A percentile compares a stretch with the other conserved stretches of the same genome.
phyloP scores from a whole-genome alignment of 30 jellyfish, hydroid and myxozoan species.

The Aurelia sp. region DNA sequence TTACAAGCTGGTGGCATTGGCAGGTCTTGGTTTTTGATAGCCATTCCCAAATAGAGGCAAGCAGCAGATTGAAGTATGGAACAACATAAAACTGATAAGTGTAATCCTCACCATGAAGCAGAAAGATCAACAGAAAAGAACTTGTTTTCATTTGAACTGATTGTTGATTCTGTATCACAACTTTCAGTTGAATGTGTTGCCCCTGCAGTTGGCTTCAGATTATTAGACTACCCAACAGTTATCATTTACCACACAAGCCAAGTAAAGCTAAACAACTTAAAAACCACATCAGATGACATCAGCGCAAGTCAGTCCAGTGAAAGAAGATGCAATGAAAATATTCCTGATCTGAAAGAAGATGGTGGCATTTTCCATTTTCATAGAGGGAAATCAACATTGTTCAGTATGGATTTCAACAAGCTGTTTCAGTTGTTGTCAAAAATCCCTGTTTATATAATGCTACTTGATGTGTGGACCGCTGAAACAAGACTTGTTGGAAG shows the following conservation, averaged over 20 bases:
- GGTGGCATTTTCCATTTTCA: conserved; percentile 19
- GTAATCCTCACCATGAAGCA: too few relatives aligned
- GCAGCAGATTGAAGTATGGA: too few relatives aligned
- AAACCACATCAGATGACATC: neutral
- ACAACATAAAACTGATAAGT: too few relatives aligned
- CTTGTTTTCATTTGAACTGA: conserved; percentile 52
- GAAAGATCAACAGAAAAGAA: neutral
- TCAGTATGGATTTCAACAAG: conserved; percentile 40
- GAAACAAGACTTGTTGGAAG: conserved; percentile 50
- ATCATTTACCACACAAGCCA: conserved; percentile 52
- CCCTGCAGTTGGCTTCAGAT: conserved; percentile 64
- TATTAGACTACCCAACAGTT: conserved; percentile 58
- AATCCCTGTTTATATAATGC: conserved; percentile 41
- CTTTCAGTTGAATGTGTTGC: conserved; percentile 40
- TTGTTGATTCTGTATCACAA: conserved; percentile 27
- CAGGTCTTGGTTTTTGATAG: too few relatives aligned
- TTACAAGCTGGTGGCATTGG: too few relatives aligned
- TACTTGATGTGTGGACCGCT: conserved; percentile 17
- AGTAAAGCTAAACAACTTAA: conserved; percentile 5
- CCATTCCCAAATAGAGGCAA: too few relatives aligned
- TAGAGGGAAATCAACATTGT: conserved; percentile 62
- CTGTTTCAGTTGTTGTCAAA: conserved; percentile 13
- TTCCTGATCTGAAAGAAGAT: conserved; percentile 18
- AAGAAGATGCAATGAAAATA: neutral
- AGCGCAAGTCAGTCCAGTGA: neutral